Conservation (phyloP, 2,888 invertebrate genomes). For the Ophion ventricosus region DNA sequence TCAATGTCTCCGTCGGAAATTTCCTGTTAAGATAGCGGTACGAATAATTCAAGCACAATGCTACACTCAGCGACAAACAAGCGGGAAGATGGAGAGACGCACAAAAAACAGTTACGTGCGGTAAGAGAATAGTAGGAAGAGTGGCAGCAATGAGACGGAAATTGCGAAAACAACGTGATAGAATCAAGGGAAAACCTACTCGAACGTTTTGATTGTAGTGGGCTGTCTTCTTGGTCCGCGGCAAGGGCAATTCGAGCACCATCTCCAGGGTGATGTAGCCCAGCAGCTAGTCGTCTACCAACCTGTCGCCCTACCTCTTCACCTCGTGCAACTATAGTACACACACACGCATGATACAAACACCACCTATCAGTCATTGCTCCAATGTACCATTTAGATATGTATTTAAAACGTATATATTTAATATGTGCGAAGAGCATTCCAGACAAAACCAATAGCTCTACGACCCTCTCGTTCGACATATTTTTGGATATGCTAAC, state of each 20-base stretch:
- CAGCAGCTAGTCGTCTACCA: conserved; percentile 85
- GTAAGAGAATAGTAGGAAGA: conserved; percentile 46
- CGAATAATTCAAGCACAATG: conserved; percentile 24
- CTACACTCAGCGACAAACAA: conserved; percentile 46
- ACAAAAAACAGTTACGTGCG: conserved; percentile 50
- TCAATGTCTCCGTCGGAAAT: conserved; percentile 22
- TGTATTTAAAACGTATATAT: neutral
- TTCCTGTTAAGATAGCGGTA: conserved; percentile 26
- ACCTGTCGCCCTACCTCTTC: conserved; percentile 83
- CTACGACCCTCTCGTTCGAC: neutral
- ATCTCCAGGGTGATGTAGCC: conserved; percentile 84
- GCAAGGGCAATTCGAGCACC: conserved; percentile 84
- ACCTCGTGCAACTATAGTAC: conserved; percentile 82
- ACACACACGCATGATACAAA: conserved; percentile 72
- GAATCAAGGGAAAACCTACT: conserved; percentile 87
- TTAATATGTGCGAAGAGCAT: neutral
- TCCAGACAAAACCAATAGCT: neutral
- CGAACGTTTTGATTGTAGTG: conserved; percentile 92
- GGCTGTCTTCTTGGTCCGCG: conserved; percentile 92
- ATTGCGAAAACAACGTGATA: conserved; percentile 69
- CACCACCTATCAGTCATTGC: conserved; percentile 61
- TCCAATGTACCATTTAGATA: conserved; percentile 60
- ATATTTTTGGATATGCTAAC: too few relatives aligned
- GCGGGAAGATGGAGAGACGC: conserved; percentile 53
- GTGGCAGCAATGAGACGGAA: conserved; percentile 54